Evolutionary conservation across 2,888 invertebrate genomes (phyloP).

Genomic region (Parthenolecanium corni): DNA sequence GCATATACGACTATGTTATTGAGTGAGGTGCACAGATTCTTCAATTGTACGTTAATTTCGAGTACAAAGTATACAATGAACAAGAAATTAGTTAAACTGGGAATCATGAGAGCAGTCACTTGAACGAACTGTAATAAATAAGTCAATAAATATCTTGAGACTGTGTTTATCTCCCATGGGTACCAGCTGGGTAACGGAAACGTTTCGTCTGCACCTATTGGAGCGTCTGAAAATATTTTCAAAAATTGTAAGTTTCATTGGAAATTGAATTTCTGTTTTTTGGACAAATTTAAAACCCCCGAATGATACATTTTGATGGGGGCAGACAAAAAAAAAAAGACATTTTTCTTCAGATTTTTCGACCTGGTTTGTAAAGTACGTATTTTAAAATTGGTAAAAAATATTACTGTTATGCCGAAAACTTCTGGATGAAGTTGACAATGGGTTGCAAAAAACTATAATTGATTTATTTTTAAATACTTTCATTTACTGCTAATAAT

Average conservation of each 20-base stretch:
- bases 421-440: too few species aligned
- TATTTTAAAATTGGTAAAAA: too few species aligned
- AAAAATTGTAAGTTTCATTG: too few species aligned
- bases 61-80: conserved; percentile 20
- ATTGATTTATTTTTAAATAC: too few species aligned
- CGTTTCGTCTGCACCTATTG: conserved; percentile 4
- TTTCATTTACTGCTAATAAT: too few species aligned
- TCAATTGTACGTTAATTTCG: conserved; percentile 13
- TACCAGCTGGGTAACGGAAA: conserved; percentile 22
- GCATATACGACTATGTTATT: conserved; percentile 26
- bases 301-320: too few species aligned
- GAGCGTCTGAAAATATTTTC: neutral
- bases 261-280: too few species aligned
- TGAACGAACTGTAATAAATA: conserved; percentile 18
- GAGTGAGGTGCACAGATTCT: conserved; percentile 17
- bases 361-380: too few species aligned
- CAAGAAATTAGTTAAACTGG: conserved; percentile 18
- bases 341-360: too few species aligned
- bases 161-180: conserved; percentile 13
- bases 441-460: too few species aligned
- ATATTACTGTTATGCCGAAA: too few species aligned
- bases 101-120: conserved; percentile 10
- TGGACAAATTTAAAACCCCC: too few species aligned
- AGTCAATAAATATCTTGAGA: conserved; percentile 1
- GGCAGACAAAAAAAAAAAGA: neutral